These are phyloP conservation scores for Malurus alboscapulatus DNA, from an alignment of 2,113 vertebrate genomes.

Conservation along the genomic window DNA sequence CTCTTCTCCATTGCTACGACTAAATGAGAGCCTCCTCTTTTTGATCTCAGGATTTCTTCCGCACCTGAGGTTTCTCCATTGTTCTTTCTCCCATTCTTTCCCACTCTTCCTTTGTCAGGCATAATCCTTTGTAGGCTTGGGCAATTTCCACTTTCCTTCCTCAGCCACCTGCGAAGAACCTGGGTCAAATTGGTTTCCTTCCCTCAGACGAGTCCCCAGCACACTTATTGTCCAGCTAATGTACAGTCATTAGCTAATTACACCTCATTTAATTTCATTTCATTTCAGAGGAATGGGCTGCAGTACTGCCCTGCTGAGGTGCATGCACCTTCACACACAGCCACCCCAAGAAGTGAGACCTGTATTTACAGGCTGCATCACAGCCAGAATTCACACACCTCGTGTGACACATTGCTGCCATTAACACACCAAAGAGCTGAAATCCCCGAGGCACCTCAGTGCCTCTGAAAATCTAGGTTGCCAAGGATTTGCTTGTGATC, in stretches of 20 bases:
- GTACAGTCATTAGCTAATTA: not conserved
- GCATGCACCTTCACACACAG: not conserved
- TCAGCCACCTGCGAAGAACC: slow-evolving; percentile 2
- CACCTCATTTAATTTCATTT: not conserved
- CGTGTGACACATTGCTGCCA: not conserved
- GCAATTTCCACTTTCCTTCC: slow-evolving; percentile 29
- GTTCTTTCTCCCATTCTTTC: slow-evolving; percentile 19
- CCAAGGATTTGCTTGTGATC: not conserved
- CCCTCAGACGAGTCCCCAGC: not conserved
- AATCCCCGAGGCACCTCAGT: not conserved
- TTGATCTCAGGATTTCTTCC: not conserved
- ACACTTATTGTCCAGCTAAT: not conserved
- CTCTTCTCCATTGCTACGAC: not conserved
- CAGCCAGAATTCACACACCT: not conserved
- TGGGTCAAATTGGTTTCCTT: not conserved
- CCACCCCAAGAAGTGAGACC: not conserved
- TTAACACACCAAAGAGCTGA: not conserved
- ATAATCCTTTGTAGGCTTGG: not conserved
- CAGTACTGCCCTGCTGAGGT: not conserved
- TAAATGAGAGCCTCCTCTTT: not conserved
- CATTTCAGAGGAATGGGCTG: not conserved
- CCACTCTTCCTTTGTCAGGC: not conserved
- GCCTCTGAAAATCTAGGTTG: not conserved
- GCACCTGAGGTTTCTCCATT: not conserved
- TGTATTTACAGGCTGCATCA: not conserved